phyloP scores from a whole-genome alignment of 2,888 invertebrate species.

The Neelides folsomi region DNA sequence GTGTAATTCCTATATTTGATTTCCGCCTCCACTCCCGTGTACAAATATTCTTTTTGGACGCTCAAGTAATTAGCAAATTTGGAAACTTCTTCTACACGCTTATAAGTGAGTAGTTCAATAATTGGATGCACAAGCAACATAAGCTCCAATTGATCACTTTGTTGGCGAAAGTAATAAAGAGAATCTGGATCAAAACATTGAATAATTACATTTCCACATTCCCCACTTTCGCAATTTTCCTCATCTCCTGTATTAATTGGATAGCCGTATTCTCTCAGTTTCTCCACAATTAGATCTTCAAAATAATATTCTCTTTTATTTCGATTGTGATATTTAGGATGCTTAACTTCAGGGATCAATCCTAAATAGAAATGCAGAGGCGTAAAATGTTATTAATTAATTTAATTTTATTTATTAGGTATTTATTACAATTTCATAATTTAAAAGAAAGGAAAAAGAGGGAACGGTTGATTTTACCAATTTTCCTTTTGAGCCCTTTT shows the following conservation, averaged over 20 bases:
- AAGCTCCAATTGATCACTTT: constrained; percentile 7
- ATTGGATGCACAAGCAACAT: constrained; percentile 15
- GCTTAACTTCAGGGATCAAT: constrained; percentile 23
- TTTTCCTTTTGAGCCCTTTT: constrained; percentile 10
- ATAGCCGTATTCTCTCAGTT: constrained; percentile 11
- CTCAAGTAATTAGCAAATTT: constrained; percentile 14
- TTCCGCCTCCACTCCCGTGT: constrained; percentile 9
- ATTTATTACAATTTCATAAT: too few relatives aligned
- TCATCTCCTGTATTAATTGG: constrained; percentile 2
- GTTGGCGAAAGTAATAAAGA: constrained; percentile 11
- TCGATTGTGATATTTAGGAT: constrained; percentile 15
- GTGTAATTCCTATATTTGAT: constrained; percentile 4
- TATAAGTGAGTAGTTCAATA: constrained; percentile 11
- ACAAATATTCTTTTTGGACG: constrained; percentile 19
- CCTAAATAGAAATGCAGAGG: constrained; percentile 12
- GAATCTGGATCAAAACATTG: constrained; percentile 17
- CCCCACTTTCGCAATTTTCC: not conserved
- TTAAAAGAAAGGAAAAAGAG: not conserved
- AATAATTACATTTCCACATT: constrained; percentile 13
- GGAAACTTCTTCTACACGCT: constrained; percentile 12
- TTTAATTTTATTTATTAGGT: too few relatives aligned
- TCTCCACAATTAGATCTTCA: constrained; percentile 10
- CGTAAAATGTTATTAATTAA: too few relatives aligned
- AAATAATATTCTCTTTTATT: constrained; percentile 7
- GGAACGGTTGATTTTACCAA: constrained; percentile 9